Base-by-base conservation (phyloP, 2,113 vertebrate genomes). In the Hippopotamus amphibius region DNA sequence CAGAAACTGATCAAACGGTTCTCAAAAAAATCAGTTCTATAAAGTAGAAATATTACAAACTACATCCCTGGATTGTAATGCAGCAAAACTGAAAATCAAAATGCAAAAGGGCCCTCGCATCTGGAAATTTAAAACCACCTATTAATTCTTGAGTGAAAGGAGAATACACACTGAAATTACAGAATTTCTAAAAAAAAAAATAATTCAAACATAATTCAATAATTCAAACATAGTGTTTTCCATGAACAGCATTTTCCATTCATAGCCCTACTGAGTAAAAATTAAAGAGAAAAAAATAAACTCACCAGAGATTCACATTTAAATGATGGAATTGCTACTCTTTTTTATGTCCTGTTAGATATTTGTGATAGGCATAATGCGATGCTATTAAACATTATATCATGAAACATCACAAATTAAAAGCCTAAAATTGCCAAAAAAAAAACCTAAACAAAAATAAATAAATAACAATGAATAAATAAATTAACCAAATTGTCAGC, bases 41-140 rank as follows among this genome's bases (percentile, higher is more conserved):
- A 74, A 68, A 69, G n/a, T n/a, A 71, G 33, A 80, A 95, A 61
- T 86, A 95, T 50, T 85, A 83, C 28, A 95, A 46, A 80, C 10
- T 50, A 53, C 33, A 76, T 6, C 16, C n/a, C 79, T 7, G 28
- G 46, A 65, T n/a, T 30, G 4, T 22, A 79, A 69, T 79, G 41
- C 3, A 66, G 33, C 55, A 88, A 88, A 95, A 74, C 6, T 72
- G 46, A 65, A 88, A 90, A 69, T 80, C 22, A 77, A 90, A 84
- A 90, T 55, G 28, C 37, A 46, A 68, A 74, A 63, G 33, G 26
- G 21, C n/a, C 43, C n/a, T 55, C 22, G 22, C 22, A 59, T 37
- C 59, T 74, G 50, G 50, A 76, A 90, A 83, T 57, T 76, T 15
- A 76, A 76, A 89, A 46, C 33, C n/a, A 53, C 15, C 50, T 93